These are phyloP conservation scores for Rhipidura dahli DNA, from an alignment of 2,113 vertebrate genomes.

Conservation along the genomic window DNA sequence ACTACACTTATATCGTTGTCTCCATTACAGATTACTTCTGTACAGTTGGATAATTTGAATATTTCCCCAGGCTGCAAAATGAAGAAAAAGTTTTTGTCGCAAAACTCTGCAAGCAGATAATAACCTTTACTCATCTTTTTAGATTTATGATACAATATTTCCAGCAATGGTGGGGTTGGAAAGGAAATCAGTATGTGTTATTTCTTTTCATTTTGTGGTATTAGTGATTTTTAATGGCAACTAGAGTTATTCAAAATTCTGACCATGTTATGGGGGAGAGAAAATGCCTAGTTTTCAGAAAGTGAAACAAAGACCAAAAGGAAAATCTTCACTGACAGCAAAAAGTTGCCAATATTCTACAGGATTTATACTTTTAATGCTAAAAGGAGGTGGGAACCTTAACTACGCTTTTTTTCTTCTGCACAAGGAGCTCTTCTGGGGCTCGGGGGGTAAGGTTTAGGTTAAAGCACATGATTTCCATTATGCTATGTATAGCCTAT, in stretches of 20 bases:
- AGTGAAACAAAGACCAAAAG: not conserved
- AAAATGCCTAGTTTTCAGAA: not conserved
- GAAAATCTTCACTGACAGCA: not conserved
- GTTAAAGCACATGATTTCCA: not conserved
- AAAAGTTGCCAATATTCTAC: not conserved
- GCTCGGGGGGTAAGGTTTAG: accelerated
- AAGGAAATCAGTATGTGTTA: not conserved
- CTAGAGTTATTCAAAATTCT: not conserved
- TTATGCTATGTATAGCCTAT: not conserved
- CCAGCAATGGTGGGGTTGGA: not conserved
- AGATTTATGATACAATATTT: not conserved
- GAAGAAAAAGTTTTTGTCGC: not conserved
- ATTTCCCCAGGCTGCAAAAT: conserved; percentile 79
- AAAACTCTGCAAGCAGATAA: not conserved
- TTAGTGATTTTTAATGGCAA: not conserved
- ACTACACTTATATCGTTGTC: conserved; percentile 75
- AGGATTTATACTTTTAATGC: not conserved
- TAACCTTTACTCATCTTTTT: not conserved
- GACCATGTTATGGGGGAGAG: not conserved
- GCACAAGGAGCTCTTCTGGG: not conserved
- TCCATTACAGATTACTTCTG: conserved; percentile 81
- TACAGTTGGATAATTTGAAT: conserved; percentile 82
- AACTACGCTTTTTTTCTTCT: not conserved
- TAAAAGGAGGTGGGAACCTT: not conserved
- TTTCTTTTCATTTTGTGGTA: not conserved